Percentiles rank a stretch among this genome's conserved stretches.
These are phyloP conservation scores for Dascyllus trimaculatus DNA, from an alignment of 2,113 vertebrate species.

Conservation along the genomic window DNA sequence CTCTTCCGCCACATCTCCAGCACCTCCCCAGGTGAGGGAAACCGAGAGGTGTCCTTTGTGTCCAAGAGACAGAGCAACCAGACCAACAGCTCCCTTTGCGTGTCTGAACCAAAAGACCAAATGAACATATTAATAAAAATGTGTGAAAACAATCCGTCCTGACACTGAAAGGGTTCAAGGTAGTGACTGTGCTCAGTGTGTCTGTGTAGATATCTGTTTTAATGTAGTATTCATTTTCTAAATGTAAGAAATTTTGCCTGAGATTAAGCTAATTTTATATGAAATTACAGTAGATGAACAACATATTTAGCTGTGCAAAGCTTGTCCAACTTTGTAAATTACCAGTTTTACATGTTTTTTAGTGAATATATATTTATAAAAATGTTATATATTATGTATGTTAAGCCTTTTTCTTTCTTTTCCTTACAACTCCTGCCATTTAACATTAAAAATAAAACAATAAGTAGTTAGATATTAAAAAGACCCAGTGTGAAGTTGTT, in stretches of 20 bases:
- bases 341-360: slow-evolving; percentile 20
- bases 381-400: slow-evolving; percentile 10
- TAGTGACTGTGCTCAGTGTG: background rate
- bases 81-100: slow-evolving; percentile 69
- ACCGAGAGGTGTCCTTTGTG: slow-evolving; percentile 81
- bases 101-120: slow-evolving; percentile 68
- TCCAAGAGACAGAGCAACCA: slow-evolving; percentile 78
- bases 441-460: slow-evolving; percentile 4
- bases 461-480: background rate
- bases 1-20: slow-evolving; percentile 86
- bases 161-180: slow-evolving; percentile 14
- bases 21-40: slow-evolving; percentile 80
- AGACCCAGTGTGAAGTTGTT: background rate
- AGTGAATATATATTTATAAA: slow-evolving; percentile 62
- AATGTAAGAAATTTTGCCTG: background rate
- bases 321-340: slow-evolving; percentile 29
- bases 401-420: background rate
- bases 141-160: slow-evolving; percentile 68
- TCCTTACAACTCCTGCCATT: background rate
- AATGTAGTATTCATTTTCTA: slow-evolving; percentile 1
- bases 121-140: slow-evolving; percentile 72
- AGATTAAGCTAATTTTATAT: background rate
- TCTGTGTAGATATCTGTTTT: slow-evolving; percentile 15
- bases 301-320: slow-evolving; percentile 20
- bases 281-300: slow-evolving; percentile 23